Percentiles rank a stretch among this genome's conserved stretches.
phyloP scores from a whole-genome alignment of 2,888 invertebrate genomes.

The Andrena trimmerana region DNA sequence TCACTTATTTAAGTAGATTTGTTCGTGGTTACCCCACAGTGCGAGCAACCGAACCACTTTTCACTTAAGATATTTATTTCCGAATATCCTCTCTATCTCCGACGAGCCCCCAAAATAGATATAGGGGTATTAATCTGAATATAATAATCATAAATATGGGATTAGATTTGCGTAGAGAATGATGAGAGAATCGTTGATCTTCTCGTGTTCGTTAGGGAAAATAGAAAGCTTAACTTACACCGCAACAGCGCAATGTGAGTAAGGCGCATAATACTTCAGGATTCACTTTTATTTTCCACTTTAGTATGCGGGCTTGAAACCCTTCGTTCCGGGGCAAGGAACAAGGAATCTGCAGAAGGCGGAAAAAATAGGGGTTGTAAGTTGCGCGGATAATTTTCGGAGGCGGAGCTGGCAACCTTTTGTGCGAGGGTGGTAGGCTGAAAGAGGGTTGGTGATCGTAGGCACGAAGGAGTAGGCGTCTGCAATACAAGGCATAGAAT shows the following conservation, averaged over 20 bases:
- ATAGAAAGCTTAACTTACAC: not conserved
- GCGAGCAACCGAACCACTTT: too few relatives aligned
- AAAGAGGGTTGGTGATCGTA: conserved; percentile 63
- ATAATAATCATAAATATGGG: not conserved
- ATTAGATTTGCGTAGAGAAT: not conserved
- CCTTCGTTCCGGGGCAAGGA: conserved; percentile 33
- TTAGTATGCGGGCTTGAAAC: conserved; percentile 48
- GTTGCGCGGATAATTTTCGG: conserved; percentile 78
- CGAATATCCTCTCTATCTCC: too few relatives aligned
- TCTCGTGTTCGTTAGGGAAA: not conserved
- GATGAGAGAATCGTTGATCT: not conserved
- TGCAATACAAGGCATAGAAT: conserved; percentile 80
- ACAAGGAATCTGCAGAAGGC: conserved; percentile 66
- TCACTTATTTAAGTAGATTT: too few relatives aligned
- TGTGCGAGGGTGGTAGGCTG: conserved; percentile 63
- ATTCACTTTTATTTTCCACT: conserved; percentile 71
- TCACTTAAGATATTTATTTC: too few relatives aligned
- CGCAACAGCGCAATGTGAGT: not conserved
- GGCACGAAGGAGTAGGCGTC: conserved; percentile 59
- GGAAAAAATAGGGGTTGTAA: conserved; percentile 77
- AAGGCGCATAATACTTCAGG: conserved; percentile 73
- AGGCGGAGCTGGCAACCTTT: conserved; percentile 69
- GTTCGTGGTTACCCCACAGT: too few relatives aligned
- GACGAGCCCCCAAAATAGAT: too few relatives aligned
- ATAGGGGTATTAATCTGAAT: too few relatives aligned